These are phyloP conservation scores for Vultur gryphus DNA, from an alignment of 2,797 vertebrate genomes.

Conservation along the genomic window DNA sequence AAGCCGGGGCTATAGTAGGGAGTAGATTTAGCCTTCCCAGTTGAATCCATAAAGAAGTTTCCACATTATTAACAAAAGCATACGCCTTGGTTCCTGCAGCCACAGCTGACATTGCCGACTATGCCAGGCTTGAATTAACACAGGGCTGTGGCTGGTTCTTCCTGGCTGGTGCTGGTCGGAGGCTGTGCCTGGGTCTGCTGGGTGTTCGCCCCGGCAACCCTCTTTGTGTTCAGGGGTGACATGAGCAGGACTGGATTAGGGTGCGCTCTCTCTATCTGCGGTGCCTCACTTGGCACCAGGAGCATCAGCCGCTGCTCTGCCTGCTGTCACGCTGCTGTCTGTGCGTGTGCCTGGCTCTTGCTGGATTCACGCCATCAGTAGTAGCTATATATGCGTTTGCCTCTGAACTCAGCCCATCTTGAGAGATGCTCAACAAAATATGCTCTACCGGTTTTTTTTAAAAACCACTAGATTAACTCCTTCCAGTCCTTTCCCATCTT, in stretches of 20 bases:
- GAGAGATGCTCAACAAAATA: background rate
- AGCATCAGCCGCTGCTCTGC: background rate
- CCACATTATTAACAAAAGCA: background rate
- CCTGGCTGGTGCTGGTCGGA: background rate
- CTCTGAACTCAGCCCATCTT: background rate
- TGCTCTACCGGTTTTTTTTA: background rate
- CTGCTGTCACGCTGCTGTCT: background rate
- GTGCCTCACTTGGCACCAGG: background rate
- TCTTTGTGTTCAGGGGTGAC: background rate
- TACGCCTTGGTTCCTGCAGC: background rate
- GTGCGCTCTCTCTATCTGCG: background rate
- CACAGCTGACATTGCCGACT: background rate
- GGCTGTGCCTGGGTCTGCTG: background rate
- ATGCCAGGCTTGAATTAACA: background rate
- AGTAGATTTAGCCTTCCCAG: background rate
- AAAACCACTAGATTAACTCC: background rate
- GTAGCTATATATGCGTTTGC: background rate
- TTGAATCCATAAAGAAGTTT: background rate
- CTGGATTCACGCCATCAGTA: background rate
- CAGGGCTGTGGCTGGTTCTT: background rate
- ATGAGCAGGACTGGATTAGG: background rate
- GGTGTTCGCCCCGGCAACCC: background rate
- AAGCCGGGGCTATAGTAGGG: background rate
- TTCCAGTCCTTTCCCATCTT: background rate
- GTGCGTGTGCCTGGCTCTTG: background rate